Evolutionary conservation across 64 coral and sea anemone species (phyloP), one percentile per base, ranked within the genome.

Genomic region (Dendrophyllia cribrosa): DNA sequence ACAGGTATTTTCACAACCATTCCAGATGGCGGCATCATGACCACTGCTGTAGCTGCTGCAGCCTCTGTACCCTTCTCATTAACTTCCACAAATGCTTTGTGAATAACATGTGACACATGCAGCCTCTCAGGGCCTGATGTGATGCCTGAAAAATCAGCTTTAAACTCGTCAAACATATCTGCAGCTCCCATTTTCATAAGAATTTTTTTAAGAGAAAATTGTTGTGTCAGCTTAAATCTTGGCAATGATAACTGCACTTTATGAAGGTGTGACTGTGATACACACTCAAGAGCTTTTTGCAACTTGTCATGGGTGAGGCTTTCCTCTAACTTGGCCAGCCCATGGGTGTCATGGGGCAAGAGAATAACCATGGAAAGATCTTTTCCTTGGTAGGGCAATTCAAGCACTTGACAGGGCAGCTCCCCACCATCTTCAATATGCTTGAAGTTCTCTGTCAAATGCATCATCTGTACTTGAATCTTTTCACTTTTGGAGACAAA

Each of bases 11-110:
- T 9, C 20, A 75, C 26, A 23, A 82, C 76, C 75, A 85, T 83
- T 12, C 81, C 34, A 34, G 34, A 34, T 34, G 34, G 71, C 7
- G 72, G 21, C 58, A 70, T 71, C 88, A 91, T 87, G 7, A 93
- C 88, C 24, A 58, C 81, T 25, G 74, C 93, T 63, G 93, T 98
- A 0, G 93, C 93, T 15, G 93, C 96, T 9, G 97, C 94, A 4
- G 97, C 97, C 45, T 93, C 94, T 9, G 97, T 96, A 8, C 97
- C 97, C 62, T 96, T 91, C 58, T 99, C 94, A 58, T 94, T 99
- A 7, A 99, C 94, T 77, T 99, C 97, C 46, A 96, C 91, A 70
- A 96, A 91, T 63, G 97, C 94, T 78, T 99, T 96, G 77, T 99
- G 97, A 71, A 94, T 78, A 17, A 95, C 94, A 45, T 91, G 73